Evolutionary conservation across 30 jellyfish, hydroid and myxozoan genomes (phyloP).

Genomic region (Nemopilema nomurai): DNA sequence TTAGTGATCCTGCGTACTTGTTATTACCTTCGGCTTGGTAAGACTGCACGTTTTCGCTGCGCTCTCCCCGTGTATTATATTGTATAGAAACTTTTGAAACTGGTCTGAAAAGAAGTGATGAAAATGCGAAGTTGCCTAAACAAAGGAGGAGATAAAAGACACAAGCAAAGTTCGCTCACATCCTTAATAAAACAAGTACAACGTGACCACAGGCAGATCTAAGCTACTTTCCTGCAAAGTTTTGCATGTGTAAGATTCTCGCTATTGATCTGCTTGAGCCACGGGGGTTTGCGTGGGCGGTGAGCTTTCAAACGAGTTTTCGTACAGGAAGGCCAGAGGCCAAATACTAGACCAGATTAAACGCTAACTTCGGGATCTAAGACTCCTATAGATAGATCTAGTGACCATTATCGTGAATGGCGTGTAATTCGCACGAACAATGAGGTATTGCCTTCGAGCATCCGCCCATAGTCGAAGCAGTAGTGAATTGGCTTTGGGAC

Average conservation of each 20-base stretch:
- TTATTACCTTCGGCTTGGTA: not conserved
- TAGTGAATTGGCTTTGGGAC: not conserved
- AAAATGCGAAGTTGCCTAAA: constrained; percentile 7
- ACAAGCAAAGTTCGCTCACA: not conserved
- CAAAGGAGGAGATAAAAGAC: constrained; percentile 9
- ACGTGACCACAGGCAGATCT: not conserved
- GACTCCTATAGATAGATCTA: not conserved
- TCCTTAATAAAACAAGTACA: not conserved
- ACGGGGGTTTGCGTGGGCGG: not conserved
- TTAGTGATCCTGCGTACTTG: not conserved
- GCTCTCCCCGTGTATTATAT: constrained; percentile 18
- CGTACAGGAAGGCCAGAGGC: not conserved
- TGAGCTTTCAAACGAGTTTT: not conserved
- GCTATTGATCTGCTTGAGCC: not conserved
- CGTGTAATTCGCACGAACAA: not conserved
- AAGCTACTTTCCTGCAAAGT: not conserved
- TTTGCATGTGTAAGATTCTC: not conserved
- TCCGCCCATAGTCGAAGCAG: not conserved
- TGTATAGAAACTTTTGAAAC: constrained; percentile 58
- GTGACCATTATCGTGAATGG: not conserved
- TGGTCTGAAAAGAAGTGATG: constrained; percentile 53
- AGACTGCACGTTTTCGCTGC: not conserved
- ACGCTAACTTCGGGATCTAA: not conserved
- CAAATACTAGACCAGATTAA: not conserved
- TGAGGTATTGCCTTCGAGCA: not conserved